These are phyloP conservation scores for Oenanthe oenanthe DNA, from an alignment of 2,113 vertebrate genomes.

Conservation along the genomic window DNA sequence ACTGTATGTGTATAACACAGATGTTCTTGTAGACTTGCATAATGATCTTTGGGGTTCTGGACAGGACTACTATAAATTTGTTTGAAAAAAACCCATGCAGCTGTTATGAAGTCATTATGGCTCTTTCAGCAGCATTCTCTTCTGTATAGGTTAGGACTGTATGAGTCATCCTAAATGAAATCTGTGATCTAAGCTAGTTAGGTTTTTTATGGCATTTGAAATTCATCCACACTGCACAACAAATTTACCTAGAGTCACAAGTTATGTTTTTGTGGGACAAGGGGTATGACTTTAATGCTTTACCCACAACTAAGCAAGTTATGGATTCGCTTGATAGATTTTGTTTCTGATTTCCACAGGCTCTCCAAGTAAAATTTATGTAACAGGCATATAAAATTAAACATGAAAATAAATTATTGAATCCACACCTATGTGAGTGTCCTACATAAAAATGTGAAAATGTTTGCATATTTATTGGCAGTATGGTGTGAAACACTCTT, in stretches of 20 bases:
- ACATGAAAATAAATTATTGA: not conserved
- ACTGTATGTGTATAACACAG: not conserved
- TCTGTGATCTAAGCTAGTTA: not conserved
- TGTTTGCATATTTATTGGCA: not conserved
- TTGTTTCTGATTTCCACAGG: not conserved
- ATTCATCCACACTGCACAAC: not conserved
- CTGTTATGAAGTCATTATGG: not conserved
- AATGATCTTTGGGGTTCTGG: not conserved
- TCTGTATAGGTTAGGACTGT: not conserved
- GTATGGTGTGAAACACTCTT: not conserved
- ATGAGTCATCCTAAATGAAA: not conserved
- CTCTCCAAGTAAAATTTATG: not conserved
- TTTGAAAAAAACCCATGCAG: not conserved
- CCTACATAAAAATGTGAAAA: not conserved
- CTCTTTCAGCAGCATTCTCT: not conserved
- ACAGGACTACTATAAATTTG: not conserved
- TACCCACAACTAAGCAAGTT: not conserved
- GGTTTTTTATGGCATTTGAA: not conserved
- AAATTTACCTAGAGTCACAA: not conserved
- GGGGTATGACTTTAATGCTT: not conserved
- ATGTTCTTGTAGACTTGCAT: not conserved
- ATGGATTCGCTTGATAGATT: not conserved
- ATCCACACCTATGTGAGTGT: not conserved
- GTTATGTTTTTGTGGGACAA: not conserved
- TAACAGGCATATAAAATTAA: not conserved